Percentiles rank a stretch among this genome's conserved stretches.
These are phyloP conservation scores for Pogonomyrmex barbatus DNA, from an alignment of 1,140 invertebrate species.

Conservation along the genomic window DNA sequence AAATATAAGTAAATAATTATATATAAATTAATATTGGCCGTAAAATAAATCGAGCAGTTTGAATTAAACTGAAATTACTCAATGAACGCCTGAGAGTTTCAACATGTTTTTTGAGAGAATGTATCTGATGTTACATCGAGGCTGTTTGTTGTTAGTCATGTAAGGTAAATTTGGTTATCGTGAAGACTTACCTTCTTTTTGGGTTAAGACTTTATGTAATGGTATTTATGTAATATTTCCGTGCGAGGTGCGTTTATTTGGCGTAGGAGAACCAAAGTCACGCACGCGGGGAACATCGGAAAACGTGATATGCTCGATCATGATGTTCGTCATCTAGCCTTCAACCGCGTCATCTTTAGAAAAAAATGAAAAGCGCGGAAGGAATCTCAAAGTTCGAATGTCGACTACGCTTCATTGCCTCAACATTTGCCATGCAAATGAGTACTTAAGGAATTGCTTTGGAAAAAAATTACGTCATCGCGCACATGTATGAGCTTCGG, in stretches of 20 bases:
- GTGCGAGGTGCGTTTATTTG: not conserved
- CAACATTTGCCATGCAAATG: slow-evolving; percentile 42
- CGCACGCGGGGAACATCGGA: not conserved
- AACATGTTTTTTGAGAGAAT: too few species aligned
- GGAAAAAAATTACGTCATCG: not conserved
- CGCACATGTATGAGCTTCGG: not conserved
- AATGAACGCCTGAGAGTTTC: too few species aligned
- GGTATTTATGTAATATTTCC: slow-evolving; percentile 15
- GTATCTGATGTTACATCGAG: too few species aligned
- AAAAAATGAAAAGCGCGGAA: not conserved
- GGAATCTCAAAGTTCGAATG: slow-evolving; percentile 26
- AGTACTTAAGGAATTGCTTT: not conserved
- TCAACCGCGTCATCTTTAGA: not conserved
- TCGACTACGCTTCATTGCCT: not conserved
- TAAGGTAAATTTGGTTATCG: too few species aligned
- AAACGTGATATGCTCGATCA: slow-evolving; percentile 18
- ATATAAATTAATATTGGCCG: not conserved
- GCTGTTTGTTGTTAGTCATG: too few species aligned
- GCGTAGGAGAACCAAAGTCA: slow-evolving; percentile 6
- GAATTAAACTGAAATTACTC: not conserved
- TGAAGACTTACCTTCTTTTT: not conserved
- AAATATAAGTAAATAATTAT: not conserved
- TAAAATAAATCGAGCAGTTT: not conserved
- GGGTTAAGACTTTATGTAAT: slow-evolving; percentile 12
- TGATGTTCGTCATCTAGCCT: not conserved